A percentile compares a stretch with the other conserved stretches of the same genome.
phyloP scores from a whole-genome alignment of 2,797 vertebrate species.

The Anas flavirostris region DNA sequence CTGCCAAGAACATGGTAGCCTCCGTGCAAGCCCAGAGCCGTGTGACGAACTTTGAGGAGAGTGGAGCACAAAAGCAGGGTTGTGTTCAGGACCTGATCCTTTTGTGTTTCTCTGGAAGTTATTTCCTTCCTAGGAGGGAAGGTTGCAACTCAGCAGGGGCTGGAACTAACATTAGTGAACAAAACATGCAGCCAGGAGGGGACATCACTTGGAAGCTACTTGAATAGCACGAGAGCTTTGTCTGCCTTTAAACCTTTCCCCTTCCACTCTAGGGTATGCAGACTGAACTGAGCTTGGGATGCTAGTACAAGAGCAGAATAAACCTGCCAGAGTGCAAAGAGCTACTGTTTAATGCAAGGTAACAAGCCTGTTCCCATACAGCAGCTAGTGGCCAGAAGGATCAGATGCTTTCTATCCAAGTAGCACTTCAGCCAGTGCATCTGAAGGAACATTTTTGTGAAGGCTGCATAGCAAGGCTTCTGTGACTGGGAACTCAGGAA shows the following conservation, averaged over 20 bases:
- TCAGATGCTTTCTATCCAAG: background rate
- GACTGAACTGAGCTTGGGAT: background rate
- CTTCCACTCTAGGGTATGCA: background rate
- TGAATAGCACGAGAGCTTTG: background rate
- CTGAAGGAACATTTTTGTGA: conserved; percentile 26
- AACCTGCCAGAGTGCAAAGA: conserved; percentile 18
- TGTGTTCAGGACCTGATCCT: conserved; percentile 1
- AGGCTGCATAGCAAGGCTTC: background rate
- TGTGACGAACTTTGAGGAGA: background rate
- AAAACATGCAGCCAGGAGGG: conserved; percentile 72
- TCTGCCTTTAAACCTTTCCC: conserved; percentile 24
- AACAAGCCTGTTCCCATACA: background rate
- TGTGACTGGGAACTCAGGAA: conserved; percentile 11
- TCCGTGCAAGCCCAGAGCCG: background rate
- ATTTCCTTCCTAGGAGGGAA: conserved; percentile 33
- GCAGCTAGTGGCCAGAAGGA: background rate
- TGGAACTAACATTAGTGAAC: conserved; percentile 46
- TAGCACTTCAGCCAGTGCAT: conserved; percentile 10
- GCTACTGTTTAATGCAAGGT: conserved; percentile 6
- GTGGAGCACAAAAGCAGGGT: background rate
- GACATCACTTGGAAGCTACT: conserved; percentile 7
- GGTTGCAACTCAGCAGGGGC: conserved; percentile 48
- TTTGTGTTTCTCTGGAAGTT: conserved; percentile 15
- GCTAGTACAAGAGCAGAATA: background rate
- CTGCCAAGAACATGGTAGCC: background rate